A percentile compares a stretch with the other conserved stretches of the same genome.
Conservation (phyloP, 2,113 vertebrate species). For the Myxocyprinus asiaticus region DNA sequence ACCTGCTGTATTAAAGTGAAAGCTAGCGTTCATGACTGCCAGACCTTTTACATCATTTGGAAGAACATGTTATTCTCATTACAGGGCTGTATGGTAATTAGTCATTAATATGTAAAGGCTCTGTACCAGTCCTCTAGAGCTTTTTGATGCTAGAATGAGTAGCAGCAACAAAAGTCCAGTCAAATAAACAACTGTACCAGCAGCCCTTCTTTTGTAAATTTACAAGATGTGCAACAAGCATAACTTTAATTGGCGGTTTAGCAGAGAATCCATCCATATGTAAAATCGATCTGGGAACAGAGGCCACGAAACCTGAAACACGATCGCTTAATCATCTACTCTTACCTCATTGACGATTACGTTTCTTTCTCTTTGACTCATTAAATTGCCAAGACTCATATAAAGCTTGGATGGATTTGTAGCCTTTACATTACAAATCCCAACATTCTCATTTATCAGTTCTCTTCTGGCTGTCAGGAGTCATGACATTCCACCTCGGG, state of each 20-base stretch:
- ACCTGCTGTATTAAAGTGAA: constrained; percentile 16
- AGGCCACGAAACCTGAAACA: constrained; percentile 44
- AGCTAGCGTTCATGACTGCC: constrained; percentile 15
- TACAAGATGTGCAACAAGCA: constrained; percentile 15
- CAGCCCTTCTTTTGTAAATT: constrained; percentile 1
- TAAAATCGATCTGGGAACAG: constrained; percentile 40
- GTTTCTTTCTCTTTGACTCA: constrained; percentile 38
- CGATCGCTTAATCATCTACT: constrained; percentile 44
- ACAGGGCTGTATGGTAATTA: constrained; percentile 31
- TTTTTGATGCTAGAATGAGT: constrained; percentile 35
- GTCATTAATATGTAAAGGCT: constrained; percentile 43
- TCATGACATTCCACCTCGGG: constrained; percentile 45
- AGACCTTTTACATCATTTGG: constrained; percentile 40
- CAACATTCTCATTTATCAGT: constrained; percentile 45
- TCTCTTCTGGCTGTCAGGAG: constrained; percentile 38
- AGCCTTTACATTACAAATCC: constrained; percentile 52
- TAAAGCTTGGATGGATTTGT: constrained; percentile 41
- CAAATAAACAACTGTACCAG: background rate
- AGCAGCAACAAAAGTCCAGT: background rate
- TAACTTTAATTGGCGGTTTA: constrained; percentile 39
- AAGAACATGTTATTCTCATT: constrained; percentile 40
- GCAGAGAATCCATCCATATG: constrained; percentile 41
- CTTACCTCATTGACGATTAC: constrained; percentile 43
- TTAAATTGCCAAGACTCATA: constrained; percentile 37
- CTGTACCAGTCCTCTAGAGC: constrained; percentile 8